These are phyloP conservation scores for Oopsacas minuta DNA, from an alignment of 37 sponge, comb jelly and placozoan species.

Conservation along the genomic window DNA sequence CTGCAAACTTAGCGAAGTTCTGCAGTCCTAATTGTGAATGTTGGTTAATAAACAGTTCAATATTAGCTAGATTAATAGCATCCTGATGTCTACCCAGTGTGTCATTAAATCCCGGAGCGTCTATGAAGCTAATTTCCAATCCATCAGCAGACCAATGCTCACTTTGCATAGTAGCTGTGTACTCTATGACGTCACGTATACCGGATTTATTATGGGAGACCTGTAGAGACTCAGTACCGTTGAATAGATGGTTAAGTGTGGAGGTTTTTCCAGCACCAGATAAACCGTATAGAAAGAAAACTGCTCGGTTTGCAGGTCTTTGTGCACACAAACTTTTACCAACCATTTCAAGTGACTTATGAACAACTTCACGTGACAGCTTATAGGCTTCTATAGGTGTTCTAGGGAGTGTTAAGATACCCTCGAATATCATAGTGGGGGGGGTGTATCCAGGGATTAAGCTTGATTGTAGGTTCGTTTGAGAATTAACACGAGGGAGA, in stretches of 20 bases:
- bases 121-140: background rate
- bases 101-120: slow-evolving; percentile 6
- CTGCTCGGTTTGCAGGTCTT: background rate
- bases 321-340: slow-evolving; percentile 4
- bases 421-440: background rate
- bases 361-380: background rate
- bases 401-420: background rate
- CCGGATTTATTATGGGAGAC: background rate
- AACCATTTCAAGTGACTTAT: slow-evolving; percentile 2
- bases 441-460: background rate
- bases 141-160: background rate
- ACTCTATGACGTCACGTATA: background rate
- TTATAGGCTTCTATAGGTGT: slow-evolving; percentile 4
- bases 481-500: background rate
- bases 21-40: background rate
- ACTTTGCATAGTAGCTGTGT: background rate
- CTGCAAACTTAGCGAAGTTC: background rate
- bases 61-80: background rate
- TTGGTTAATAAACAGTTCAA: background rate
- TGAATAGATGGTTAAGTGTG: background rate
- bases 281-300: background rate
- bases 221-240: background rate
- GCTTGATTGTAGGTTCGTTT: background rate
- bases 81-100: background rate
- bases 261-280: slow-evolving; percentile 7